A percentile compares a stretch with the other conserved stretches of the same genome.
phyloP scores from a whole-genome alignment of 2,797 vertebrate species.

The Malurus splendens region DNA sequence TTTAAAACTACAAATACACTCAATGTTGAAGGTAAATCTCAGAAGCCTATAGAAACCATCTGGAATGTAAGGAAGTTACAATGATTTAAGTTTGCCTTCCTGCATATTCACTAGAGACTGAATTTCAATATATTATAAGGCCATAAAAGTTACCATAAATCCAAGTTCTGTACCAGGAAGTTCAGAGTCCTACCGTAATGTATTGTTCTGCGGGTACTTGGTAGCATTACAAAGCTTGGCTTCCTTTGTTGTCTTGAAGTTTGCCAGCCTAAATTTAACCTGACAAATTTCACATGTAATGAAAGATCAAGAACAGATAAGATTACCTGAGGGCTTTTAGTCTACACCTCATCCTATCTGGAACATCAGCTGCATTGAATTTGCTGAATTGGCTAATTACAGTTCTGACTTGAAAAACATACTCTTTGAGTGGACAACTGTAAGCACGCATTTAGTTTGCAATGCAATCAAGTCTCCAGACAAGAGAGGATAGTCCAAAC shows the following conservation, averaged over 20 bases:
- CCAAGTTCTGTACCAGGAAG: neutral
- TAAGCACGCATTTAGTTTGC: neutral
- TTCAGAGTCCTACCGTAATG: neutral
- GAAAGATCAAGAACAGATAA: neutral
- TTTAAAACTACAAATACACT: neutral
- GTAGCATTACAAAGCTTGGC: neutral
- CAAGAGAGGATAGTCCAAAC: neutral
- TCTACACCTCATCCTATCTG: neutral
- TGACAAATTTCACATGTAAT: neutral
- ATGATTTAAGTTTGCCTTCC: conserved; percentile 55
- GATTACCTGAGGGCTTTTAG: neutral
- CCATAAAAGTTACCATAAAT: conserved; percentile 35
- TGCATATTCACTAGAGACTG: conserved; percentile 44
- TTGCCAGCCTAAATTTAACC: neutral
- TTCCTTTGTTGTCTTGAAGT: neutral
- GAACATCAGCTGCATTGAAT: neutral
- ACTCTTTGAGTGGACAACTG: neutral
- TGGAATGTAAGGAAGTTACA: conserved; percentile 18
- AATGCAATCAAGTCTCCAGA: neutral
- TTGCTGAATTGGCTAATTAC: neutral
- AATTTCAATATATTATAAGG: conserved; percentile 39
- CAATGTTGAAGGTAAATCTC: neutral
- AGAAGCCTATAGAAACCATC: conserved; percentile 18
- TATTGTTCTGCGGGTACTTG: neutral
- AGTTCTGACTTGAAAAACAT: neutral